Percentiles rank a stretch among this genome's conserved stretches.
phyloP scores from a whole-genome alignment of 2,113 vertebrate species.

The Taxidea taxus region DNA sequence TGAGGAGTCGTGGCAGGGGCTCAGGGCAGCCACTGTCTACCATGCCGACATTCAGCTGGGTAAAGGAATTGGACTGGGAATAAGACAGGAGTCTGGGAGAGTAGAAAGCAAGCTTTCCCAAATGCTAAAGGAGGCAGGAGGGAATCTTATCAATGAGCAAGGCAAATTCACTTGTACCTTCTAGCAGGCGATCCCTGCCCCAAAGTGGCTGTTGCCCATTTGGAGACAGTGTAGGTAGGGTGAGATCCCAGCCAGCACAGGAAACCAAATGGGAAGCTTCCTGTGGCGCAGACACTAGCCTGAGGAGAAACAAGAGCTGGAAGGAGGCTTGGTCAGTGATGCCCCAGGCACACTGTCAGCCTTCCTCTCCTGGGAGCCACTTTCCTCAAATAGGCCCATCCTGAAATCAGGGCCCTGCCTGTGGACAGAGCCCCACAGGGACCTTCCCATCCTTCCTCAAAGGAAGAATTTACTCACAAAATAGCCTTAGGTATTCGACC shows the following conservation, averaged over 20 bases:
- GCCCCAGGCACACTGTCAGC: not conserved
- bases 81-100: not conserved
- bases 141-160: not conserved
- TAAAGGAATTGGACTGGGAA: not conserved
- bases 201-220: not conserved
- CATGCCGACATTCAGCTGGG: not conserved
- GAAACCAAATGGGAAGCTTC: constrained; percentile 12
- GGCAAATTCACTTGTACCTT: constrained; percentile 21
- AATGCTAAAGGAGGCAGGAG: not conserved
- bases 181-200: not conserved
- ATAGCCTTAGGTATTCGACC: constrained; percentile 35
- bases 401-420: constrained; percentile 26
- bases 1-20: not conserved
- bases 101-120: constrained; percentile 25
- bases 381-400: constrained; percentile 39
- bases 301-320: constrained; percentile 21
- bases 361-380: constrained; percentile 29
- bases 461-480: constrained; percentile 56
- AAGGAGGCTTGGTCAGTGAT: constrained; percentile 16
- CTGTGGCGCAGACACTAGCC: not conserved
- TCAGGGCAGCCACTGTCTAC: not conserved
- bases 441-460: constrained; percentile 48
- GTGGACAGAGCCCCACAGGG: not conserved
- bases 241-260: not conserved
- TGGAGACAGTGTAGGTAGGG: not conserved